Conservation (phyloP, 2,888 invertebrate genomes). For the Drosophila differens region DNA sequence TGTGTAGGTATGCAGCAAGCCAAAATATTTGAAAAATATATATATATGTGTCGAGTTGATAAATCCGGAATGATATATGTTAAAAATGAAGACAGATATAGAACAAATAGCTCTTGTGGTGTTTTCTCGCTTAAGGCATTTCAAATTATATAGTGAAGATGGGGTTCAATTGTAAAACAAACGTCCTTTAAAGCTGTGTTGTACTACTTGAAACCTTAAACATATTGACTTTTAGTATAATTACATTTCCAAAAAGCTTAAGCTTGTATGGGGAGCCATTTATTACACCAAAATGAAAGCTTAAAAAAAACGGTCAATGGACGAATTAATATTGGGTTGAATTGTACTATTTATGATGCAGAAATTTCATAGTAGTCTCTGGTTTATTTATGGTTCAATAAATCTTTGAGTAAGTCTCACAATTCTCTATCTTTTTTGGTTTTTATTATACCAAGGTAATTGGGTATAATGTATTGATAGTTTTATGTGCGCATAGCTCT, state of each 20-base stretch:
- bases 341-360: no score
- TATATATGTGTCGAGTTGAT: background rate
- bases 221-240: background rate
- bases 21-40: slow-evolving; percentile 1
- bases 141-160: background rate
- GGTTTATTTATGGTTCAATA: background rate
- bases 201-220: background rate
- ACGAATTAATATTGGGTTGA: background rate
- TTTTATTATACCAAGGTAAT: background rate
- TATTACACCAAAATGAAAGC: background rate
- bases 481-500: background rate
- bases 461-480: background rate
- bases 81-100: background rate
- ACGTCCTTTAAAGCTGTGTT: no score
- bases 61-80: slow-evolving; percentile 5
- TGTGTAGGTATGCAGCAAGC: background rate
- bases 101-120: background rate
- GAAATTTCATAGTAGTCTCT: background rate
- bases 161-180: no score
- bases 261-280: background rate
- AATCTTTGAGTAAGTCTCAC: background rate
- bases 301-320: no score
- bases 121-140: background rate
- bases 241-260: background rate
- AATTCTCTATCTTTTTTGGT: background rate